Base-by-base conservation (phyloP, 2,888 invertebrate genomes). In the Malthinus seriepunctatus region DNA sequence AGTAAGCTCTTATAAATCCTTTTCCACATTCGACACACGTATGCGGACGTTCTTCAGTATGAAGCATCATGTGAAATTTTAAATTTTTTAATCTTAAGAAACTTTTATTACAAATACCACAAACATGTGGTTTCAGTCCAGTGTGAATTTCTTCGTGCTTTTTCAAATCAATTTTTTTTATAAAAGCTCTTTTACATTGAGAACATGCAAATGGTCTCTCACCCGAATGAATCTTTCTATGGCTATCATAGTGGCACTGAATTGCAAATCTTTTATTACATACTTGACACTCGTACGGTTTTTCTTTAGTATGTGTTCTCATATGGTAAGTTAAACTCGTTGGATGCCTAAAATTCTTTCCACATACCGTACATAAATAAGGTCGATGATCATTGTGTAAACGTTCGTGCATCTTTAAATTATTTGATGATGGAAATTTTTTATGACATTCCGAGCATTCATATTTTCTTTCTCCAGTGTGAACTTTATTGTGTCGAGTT, bases 1-100 rank as follows among this genome's bases (percentile, higher is more conserved):
- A 71, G 58, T 72, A 71, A n/a, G 67, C 60, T 47, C 73, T 60
- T 45, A 73, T 73, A 53, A 74, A 74, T 6, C 74, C 73, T 64
- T 72, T 74, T 1, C 67, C 70, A 51, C 74, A 74, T n/a, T 67
- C 52, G 5, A 63, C 54, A 56, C 74, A 73, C n/a, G 64, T 65
- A 56, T 73, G 72, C 5, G 74, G 74, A 23, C 72, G 55, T 56
- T 73, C 72, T 58, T 70, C 69, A 8, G 71, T 73, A 51, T 74
- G 74, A 5, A 73, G 61, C 69, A 73, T 72, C 60, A 69, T 68
- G 56, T 74, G 74, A 56, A 71, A 69, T 34, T 69, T 70, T 39
- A 73, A 63, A 56, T 73, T 71, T 37, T 70, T 69, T 15, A 68
- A 66, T 23, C 71, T 66, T 50, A 72, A 63, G 61, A 74, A 74